Conservation (phyloP, 2,888 invertebrate species). For the Agrochola lota region DNA sequence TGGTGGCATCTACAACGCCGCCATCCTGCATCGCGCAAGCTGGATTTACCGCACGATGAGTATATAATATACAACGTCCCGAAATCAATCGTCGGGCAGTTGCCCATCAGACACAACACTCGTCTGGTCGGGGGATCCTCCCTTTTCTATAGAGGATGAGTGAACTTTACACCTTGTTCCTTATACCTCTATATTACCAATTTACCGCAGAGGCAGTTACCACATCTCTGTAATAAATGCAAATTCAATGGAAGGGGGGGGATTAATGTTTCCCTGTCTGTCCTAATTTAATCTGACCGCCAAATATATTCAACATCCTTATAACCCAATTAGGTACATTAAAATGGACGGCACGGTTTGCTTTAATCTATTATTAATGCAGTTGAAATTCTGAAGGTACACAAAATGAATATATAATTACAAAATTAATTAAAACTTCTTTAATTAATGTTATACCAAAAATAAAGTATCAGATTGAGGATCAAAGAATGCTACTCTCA, state of each 20-base stretch:
- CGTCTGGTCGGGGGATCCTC: too few species aligned
- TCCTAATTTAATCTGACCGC: conserved; percentile 32
- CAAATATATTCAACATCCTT: conserved; percentile 28
- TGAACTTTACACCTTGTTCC: too few species aligned
- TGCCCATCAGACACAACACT: too few species aligned
- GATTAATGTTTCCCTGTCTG: conserved; percentile 8
- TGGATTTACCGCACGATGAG: too few species aligned
- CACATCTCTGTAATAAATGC: conserved; percentile 2
- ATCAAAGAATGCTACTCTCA: too few species aligned
- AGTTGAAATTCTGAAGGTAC: conserved; percentile 1
- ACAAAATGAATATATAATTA: conserved; percentile 19
- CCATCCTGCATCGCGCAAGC: too few species aligned
- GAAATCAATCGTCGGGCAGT: too few species aligned
- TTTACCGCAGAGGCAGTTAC: too few species aligned
- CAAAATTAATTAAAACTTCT: neutral
- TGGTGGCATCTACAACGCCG: too few species aligned
- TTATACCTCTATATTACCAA: too few species aligned
- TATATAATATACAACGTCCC: too few species aligned
- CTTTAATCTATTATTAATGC: conserved; percentile 4
- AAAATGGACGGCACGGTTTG: conserved; percentile 18
- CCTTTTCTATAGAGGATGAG: too few species aligned
- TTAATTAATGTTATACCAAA: neutral
- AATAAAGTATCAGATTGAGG: neutral
- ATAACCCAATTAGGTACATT: conserved; percentile 33
- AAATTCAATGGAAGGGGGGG: conserved; percentile 19